A percentile compares a stretch with the other conserved stretches of the same genome.
phyloP scores from a whole-genome alignment of 2,888 invertebrate species.

The Sabatieria punctata region DNA sequence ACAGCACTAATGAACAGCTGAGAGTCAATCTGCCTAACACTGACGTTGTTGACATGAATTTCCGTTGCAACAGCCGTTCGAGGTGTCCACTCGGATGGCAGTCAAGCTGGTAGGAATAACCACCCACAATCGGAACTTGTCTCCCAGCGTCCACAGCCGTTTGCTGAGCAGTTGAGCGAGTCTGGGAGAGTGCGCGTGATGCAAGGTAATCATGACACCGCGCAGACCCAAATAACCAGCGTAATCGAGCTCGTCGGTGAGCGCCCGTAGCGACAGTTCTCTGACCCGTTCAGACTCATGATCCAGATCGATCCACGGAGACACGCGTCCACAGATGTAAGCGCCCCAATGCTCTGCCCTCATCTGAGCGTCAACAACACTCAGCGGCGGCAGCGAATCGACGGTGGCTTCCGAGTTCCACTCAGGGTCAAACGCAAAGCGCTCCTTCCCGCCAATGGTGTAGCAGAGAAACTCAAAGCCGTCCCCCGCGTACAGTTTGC shows the following conservation, averaged over 20 bases:
- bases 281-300: background rate
- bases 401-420: background rate
- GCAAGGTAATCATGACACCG: background rate
- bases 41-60: too few species aligned
- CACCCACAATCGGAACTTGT: background rate
- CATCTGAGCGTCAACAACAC: background rate
- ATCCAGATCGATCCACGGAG: background rate
- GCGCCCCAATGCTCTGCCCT: background rate
- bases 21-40: too few species aligned
- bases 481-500: too few species aligned
- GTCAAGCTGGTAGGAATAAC: background rate
- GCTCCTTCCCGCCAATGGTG: constrained; percentile 17
- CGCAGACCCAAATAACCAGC: background rate
- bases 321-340: background rate
- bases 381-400: background rate
- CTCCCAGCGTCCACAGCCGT: background rate
- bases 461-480: constrained; percentile 15
- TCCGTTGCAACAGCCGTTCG: too few species aligned
- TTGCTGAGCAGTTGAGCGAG: background rate
- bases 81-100: too few species aligned
- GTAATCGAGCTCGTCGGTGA: background rate
- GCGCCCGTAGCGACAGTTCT: background rate
- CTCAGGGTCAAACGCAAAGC: constrained; percentile 5
- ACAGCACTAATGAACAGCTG: too few species aligned
- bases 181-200: background rate